Evolutionary conservation across 2,113 vertebrate species (phyloP), one percentile per base, ranked within the genome.

Genomic region (Chamaea fasciata): DNA sequence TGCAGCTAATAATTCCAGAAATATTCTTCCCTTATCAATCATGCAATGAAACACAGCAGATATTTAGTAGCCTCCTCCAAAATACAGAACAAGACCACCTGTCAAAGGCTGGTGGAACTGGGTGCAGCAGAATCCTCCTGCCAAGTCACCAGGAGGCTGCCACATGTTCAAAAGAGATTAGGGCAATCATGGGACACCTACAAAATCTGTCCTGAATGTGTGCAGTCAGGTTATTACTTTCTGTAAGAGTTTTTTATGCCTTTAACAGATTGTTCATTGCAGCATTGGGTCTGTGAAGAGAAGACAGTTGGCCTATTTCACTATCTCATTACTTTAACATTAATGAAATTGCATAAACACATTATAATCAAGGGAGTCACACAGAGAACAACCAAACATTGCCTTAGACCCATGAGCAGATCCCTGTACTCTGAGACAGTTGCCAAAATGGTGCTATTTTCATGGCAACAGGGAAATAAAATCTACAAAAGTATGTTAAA

Each of bases 231-330:
- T 93, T 57, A 83, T 88, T 55, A 14, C 55, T 56, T 90, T 88
- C 63, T 77, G 2, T 15, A 77, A 44, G 59, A 31, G 63, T 39
- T 89, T 90, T 94, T 94, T 60, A 42, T 76, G 50, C 67, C 63
- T 85, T 73, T 27, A 70, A 91, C 81, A 92, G 95, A 79, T 76
- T 71, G 82, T 63, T 90, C 78, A 85, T 92, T 88, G 71, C 71
- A 77, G 70, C 31, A 8, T 11, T 74, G 78, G 46, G 63, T 87
- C 74, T 87, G 55, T 70, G 68, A 96, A 63, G 50, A 55, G 50
- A 85, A 92, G 50, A 15, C 28, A 77, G 71, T 88, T 70, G 60
- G 68, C 46, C 87, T 71, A n/a, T 24, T 82, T 74, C 59, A 49
- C 53, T 76, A n/a, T 73, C 89, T 76, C n/a, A 44, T 93, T 89